phyloP scores from a whole-genome alignment of 2,113 vertebrate species.

The Anguilla rostrata region DNA sequence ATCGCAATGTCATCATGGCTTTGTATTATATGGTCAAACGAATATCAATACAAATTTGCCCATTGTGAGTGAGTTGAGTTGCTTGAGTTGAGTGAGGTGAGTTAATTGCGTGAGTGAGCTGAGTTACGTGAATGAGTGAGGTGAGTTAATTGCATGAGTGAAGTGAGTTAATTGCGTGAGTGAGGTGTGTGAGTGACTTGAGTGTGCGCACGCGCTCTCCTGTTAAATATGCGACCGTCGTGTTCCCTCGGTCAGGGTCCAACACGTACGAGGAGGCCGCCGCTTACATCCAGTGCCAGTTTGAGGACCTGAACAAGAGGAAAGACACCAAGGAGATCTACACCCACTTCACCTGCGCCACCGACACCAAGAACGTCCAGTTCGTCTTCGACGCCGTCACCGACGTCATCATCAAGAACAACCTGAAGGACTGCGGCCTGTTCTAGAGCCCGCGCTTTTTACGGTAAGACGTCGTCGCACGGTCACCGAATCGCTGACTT shows the following conservation, averaged over 20 bases:
- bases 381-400: constrained; percentile 98
- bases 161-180: no score
- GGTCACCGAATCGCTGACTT: background rate
- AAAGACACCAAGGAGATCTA: constrained; percentile 99
- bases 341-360: constrained; percentile 97
- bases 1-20: no score
- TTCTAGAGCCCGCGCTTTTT: constrained; percentile 74
- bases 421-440: constrained; percentile 97
- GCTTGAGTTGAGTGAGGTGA: no score
- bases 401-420: constrained; percentile 99
- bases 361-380: constrained; percentile 98
- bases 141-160: no score
- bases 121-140: no score
- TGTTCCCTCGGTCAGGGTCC: constrained; percentile 69
- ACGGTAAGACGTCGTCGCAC: background rate
- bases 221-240: background rate
- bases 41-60: no score
- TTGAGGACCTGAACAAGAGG: constrained; percentile 94
- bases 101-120: no score
- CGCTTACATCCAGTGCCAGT: constrained; percentile 92
- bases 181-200: no score
- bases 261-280: constrained; percentile 95
- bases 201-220: background rate
- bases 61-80: no score
- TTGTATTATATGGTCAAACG: no score